Evolutionary conservation across 1,140 invertebrate genomes (phyloP).

Genomic region (Dendrolimus kikuchii): DNA sequence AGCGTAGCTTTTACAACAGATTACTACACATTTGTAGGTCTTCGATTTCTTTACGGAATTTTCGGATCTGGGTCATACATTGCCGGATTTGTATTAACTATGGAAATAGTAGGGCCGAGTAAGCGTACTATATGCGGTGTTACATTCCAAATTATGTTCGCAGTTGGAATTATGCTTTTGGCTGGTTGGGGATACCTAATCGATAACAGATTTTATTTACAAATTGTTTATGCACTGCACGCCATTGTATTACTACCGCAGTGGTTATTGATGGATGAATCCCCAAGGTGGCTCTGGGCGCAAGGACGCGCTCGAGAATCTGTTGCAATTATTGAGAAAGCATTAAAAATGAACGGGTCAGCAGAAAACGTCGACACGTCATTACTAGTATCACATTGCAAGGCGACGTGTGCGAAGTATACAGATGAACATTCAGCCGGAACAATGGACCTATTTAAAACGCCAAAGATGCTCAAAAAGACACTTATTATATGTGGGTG

Average conservation of each 20-base stretch:
- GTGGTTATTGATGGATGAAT: slow-evolving; percentile 89
- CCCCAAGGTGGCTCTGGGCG: slow-evolving; percentile 86
- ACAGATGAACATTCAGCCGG: slow-evolving; percentile 68
- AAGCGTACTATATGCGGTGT: slow-evolving; percentile 87
- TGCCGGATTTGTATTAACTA: slow-evolving; percentile 86
- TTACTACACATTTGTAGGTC: slow-evolving; percentile 78
- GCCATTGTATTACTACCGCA: slow-evolving; percentile 80
- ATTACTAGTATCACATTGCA: slow-evolving; percentile 74
- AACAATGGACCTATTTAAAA: slow-evolving; percentile 81
- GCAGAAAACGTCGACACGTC: slow-evolving; percentile 75
- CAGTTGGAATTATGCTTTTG: slow-evolving; percentile 84
- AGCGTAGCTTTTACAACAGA: slow-evolving; percentile 80
- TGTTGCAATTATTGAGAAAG: slow-evolving; percentile 80
- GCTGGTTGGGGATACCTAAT: slow-evolving; percentile 86
- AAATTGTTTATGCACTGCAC: slow-evolving; percentile 85
- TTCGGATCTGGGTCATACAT: slow-evolving; percentile 87
- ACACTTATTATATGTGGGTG: slow-evolving; percentile 86
- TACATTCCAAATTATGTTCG: slow-evolving; percentile 85
- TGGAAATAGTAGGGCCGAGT: slow-evolving; percentile 88
- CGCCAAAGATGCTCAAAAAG: slow-evolving; percentile 82
- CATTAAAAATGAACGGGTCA: slow-evolving; percentile 78
- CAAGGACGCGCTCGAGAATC: slow-evolving; percentile 81
- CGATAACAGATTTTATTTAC: slow-evolving; percentile 81
- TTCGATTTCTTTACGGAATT: slow-evolving; percentile 84
- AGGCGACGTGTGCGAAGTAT: slow-evolving; percentile 56